These are phyloP conservation scores for Campylorhamphus procurvoides DNA, from an alignment of 2,113 vertebrate species.

Conservation along the genomic window DNA sequence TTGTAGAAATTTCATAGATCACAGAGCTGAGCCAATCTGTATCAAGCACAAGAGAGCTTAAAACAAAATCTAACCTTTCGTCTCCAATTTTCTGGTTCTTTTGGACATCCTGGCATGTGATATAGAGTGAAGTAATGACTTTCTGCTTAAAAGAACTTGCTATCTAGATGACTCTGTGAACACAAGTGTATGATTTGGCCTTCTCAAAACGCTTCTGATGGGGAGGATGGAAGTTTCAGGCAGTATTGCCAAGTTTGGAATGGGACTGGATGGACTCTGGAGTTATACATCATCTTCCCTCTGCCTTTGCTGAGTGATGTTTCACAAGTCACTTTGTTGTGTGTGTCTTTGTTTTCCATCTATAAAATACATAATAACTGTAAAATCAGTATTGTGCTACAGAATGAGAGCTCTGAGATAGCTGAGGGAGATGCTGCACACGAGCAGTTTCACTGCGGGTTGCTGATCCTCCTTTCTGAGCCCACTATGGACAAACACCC, in stretches of 20 bases:
- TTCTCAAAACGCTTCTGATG: background rate
- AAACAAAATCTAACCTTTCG: background rate
- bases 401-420: background rate
- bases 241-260: background rate
- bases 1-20: background rate
- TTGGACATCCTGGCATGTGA: background rate
- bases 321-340: background rate
- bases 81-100: background rate
- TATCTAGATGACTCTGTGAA: background rate
- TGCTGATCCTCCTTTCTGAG: background rate
- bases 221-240: background rate
- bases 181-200: background rate
- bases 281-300: background rate
- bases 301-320: background rate
- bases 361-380: fast-evolving
- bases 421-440: fast-evolving
- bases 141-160: background rate
- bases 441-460: background rate
- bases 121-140: background rate
- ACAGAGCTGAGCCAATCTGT: background rate
- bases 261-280: background rate
- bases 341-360: background rate
- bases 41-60: background rate
- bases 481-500: background rate
- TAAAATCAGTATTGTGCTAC: background rate